Evolutionary conservation across 2,797 vertebrate genomes (phyloP).

Genomic region (Echiichthys vipera): DNA sequence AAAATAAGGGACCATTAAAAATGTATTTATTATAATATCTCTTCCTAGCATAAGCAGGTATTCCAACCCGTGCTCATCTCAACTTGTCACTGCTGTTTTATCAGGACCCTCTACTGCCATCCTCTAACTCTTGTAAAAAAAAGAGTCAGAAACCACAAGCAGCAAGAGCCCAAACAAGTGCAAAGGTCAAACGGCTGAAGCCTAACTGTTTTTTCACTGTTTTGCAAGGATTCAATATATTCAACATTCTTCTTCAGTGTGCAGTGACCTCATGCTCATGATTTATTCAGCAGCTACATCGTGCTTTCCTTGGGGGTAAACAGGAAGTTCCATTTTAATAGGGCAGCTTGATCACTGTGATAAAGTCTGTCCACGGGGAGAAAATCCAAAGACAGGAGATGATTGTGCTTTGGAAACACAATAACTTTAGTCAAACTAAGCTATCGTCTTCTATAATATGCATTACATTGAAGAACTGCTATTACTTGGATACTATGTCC

Average conservation of each 20-base stretch:
- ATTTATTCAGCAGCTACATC: constrained; percentile 25
- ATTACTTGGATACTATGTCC: constrained; percentile 22
- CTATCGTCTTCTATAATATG: not conserved
- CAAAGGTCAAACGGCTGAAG: constrained; percentile 21
- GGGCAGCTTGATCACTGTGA: constrained; percentile 32
- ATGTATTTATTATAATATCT: not conserved
- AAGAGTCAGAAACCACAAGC: not conserved
- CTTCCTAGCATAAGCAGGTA: not conserved
- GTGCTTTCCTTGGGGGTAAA: constrained; percentile 34
- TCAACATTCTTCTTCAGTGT: not conserved
- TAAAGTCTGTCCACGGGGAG: constrained; percentile 30
- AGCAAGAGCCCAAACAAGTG: constrained; percentile 1
- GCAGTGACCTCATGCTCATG: constrained; percentile 10
- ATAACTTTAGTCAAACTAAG: not conserved
- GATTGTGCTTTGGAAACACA: not conserved
- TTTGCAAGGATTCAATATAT: constrained; percentile 12
- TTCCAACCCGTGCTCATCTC: too few relatives aligned
- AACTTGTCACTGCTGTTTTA: too few relatives aligned
- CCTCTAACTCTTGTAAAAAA: too few relatives aligned
- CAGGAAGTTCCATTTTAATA: constrained; percentile 52
- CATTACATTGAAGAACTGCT: constrained; percentile 9
- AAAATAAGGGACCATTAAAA: too few relatives aligned
- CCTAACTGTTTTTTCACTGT: not conserved
- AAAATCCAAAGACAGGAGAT: constrained; percentile 12
- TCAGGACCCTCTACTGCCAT: too few relatives aligned